Conservation (phyloP, 2,113 vertebrate genomes). For the Heterocephalus glaber region DNA sequence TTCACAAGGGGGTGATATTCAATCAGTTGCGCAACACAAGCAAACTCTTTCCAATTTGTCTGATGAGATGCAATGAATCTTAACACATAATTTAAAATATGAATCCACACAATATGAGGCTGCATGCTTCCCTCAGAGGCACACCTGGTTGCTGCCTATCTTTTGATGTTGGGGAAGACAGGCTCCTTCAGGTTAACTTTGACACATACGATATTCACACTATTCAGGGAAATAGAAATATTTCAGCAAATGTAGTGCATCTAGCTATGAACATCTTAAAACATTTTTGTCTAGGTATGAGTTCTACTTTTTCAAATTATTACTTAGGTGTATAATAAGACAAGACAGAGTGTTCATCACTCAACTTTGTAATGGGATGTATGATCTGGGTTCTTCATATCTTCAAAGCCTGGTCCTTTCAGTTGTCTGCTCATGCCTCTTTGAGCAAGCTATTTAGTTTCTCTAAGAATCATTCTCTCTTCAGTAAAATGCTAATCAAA, state of each 20-base stretch:
- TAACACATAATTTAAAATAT: slow-evolving; percentile 50
- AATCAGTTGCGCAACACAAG: not conserved
- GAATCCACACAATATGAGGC: not conserved
- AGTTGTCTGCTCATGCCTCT: not conserved
- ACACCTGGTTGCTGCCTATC: not conserved
- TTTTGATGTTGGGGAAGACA: not conserved
- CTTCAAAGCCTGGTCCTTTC: not conserved
- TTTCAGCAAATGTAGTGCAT: not conserved
- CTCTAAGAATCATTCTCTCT: slow-evolving; percentile 16
- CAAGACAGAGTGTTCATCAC: not conserved
- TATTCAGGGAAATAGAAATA: not conserved
- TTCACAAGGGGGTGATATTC: slow-evolving; percentile 3
- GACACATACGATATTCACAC: not conserved
- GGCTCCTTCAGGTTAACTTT: slow-evolving; percentile 32
- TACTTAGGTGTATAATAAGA: not conserved
- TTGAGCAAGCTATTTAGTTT: slow-evolving; percentile 17
- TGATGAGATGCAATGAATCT: slow-evolving; percentile 24
- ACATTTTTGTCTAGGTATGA: not conserved
- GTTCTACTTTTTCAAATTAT: not conserved
- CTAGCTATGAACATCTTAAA: slow-evolving; percentile 23
- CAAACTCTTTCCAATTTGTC: slow-evolving; percentile 43
- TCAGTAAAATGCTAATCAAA: not conserved
- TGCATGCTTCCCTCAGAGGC: not conserved
- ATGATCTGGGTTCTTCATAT: not conserved
- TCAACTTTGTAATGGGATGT: not conserved